Base-by-base conservation (phyloP, 2,113 vertebrate species). In the Eolophus roseicapilla region DNA sequence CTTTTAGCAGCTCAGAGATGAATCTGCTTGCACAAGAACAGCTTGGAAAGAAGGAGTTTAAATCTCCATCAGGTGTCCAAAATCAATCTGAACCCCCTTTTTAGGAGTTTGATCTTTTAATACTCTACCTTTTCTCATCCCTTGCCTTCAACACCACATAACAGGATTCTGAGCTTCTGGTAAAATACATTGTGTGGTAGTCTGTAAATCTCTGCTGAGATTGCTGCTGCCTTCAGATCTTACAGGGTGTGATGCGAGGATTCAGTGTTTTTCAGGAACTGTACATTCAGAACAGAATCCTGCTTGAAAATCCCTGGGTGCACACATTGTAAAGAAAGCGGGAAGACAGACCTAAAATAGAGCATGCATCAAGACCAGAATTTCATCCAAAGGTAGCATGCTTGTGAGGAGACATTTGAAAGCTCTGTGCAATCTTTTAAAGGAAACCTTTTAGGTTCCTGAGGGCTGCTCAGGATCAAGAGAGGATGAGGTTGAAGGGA, bases 161-260 rank as follows among this genome's bases (percentile, higher is more conserved):
- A 76, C 44, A 93, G 69, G 77, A 79, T 91, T 89, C 89, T 69
- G 73, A 73, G 67, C 35, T 90, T 79, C 86, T 2, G 3, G 84
- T 92, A 88, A 96, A 94, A 94, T 84, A 88, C 62, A 82, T 87
- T 91, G 90, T 76, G 57, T 52, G 62, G 53, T 94, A 88, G 90
- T 81, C 79, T 88, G 76, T 86, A 95, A 90, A 92, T 84, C 92
- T 95, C 82, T 88, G 67, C 71, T 88, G 91, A 92, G 79, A 85
- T 85, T 92, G 81, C 2, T 59, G 39, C 71, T 94, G 80, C 86
- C 82, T 95, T 94, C 86, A 93, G 39, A 88, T 88, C 68, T 94
- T 81, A 64, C 64, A 86, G 80, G 60, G 55, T 90, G 78, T 64
- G 68, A 80, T 84, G 80, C 0, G 1, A 90, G 76, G 47, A 74